A percentile compares a stretch with the other conserved stretches of the same genome.
Evolutionary conservation across 1,140 invertebrate genomes (phyloP).

Genomic region (Stegodyphus dumicola): DNA sequence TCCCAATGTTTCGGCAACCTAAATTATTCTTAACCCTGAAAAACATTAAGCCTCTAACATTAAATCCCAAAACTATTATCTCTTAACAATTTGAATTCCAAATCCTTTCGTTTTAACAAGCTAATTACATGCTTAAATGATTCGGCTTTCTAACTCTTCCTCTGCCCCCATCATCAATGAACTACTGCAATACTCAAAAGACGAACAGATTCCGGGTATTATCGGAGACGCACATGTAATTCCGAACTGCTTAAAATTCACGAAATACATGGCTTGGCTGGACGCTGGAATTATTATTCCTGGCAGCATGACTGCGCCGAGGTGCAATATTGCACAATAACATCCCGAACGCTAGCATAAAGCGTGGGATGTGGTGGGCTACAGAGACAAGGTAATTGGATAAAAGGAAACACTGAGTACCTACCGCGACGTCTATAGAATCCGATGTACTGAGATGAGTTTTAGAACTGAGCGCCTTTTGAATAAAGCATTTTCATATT

Average conservation of each 20-base stretch:
- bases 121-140: constrained; percentile 35
- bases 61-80: background rate
- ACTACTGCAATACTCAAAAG: constrained; percentile 7
- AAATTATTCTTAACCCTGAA: no score
- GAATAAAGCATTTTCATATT: constrained; percentile 28
- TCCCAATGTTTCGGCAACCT: no score
- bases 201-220: background rate
- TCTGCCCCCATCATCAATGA: no score
- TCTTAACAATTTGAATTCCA: background rate
- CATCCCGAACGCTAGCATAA: no score
- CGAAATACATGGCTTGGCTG: constrained; percentile 27
- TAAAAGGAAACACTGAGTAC: constrained; percentile 24
- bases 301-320: constrained; percentile 15
- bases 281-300: constrained; percentile 30
- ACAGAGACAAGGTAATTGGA: constrained; percentile 9
- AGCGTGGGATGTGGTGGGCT: no score
- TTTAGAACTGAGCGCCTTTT: background rate
- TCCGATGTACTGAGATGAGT: background rate
- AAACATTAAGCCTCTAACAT: no score
- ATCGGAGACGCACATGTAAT: background rate
- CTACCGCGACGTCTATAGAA: constrained; percentile 1
- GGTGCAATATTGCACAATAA: constrained; percentile 13
- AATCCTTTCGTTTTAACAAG: background rate
- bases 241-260: constrained; percentile 43
- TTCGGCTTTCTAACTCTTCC: background rate